Evolutionary conservation across 2,113 vertebrate genomes (phyloP), one percentile per base, ranked within the genome.

Genomic region (Camelus dromedarius): DNA sequence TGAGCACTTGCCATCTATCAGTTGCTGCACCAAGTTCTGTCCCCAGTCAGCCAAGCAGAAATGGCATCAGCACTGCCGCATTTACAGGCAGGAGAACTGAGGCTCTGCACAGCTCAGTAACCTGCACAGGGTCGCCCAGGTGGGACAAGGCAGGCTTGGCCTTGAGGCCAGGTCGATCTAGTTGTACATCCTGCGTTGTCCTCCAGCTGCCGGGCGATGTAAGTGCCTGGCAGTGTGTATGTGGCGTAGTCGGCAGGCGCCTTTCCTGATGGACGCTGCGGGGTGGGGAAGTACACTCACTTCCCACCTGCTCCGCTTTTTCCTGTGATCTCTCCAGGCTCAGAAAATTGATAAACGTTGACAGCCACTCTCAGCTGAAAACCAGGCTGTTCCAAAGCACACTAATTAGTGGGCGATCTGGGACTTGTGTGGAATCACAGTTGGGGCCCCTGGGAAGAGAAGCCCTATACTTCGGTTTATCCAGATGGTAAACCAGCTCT

Each of bases 201-300:
- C n/a, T 4, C 58, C 38, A 0, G 0, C 35, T 8, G 0, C 50
- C 0, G 0, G 3, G 54, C 67, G 13, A 0, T 0, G 1, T 8
- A 5, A 19, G n/a, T 0, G 12, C 38, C 38, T 35, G 14, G 20
- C 6, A 5, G 15, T 0, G 15, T 0, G 26, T 6, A 1, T 0
- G 5, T 62, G 38, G 35, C 0, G 0, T 3, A 2, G 11, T 14
- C 26, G 5, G 1, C 6, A 26, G 60, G 48, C 0, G 0, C 62
- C 67, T 79, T 67, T 38, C 26, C 83, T 38, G 28, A 0, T 4
- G n/a, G 48, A 26, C 16, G 3, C 67, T 1, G 3, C 0, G 1
- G 1, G 24, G 0, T 42, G 3, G 7, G 8, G 16, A 38, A n/a
- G 42, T 2, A 7, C 8, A 3, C 35, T 38, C 42, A 0, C 3